Conservation (phyloP, 2,888 invertebrate species). For the Kuschelorhynchus macadamiae region DNA sequence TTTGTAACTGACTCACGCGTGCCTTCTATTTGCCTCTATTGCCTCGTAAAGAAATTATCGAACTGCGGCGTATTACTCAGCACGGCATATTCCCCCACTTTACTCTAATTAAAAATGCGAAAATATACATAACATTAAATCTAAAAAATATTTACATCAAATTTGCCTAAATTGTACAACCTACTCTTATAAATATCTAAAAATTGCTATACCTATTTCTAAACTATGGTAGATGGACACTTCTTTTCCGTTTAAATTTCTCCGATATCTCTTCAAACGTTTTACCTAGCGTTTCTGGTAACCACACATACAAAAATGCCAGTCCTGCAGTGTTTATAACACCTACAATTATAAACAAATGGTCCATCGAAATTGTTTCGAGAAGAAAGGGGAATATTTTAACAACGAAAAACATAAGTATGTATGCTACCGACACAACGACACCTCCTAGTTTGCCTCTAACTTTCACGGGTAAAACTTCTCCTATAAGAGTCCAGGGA, state of each 20-base stretch:
- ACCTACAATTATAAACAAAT: conserved; percentile 70
- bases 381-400: conserved; percentile 71
- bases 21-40: too few species aligned
- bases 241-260: conserved; percentile 61
- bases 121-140: too few species aligned
- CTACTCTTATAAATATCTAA: too few species aligned
- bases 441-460: conserved; percentile 71
- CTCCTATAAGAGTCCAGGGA: conserved; percentile 74
- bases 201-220: too few species aligned
- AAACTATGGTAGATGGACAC: not conserved
- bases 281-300: conserved; percentile 74
- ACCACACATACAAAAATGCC: conserved; percentile 68
- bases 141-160: too few species aligned
- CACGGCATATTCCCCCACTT: too few species aligned
- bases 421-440: conserved; percentile 71
- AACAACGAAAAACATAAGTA: conserved; percentile 71
- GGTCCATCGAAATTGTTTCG: conserved; percentile 65
- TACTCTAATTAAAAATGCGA: too few species aligned
- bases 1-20: too few species aligned
- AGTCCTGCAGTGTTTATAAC: conserved; percentile 68
- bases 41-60: too few species aligned
- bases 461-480: conserved; percentile 71
- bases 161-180: too few species aligned
- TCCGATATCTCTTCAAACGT: conserved; percentile 72
- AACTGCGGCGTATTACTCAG: too few species aligned